Percentiles rank a stretch among this genome's conserved stretches.
Evolutionary conservation across 2,888 invertebrate genomes (phyloP).

Genomic region (Cheiracanthium punctorium): DNA sequence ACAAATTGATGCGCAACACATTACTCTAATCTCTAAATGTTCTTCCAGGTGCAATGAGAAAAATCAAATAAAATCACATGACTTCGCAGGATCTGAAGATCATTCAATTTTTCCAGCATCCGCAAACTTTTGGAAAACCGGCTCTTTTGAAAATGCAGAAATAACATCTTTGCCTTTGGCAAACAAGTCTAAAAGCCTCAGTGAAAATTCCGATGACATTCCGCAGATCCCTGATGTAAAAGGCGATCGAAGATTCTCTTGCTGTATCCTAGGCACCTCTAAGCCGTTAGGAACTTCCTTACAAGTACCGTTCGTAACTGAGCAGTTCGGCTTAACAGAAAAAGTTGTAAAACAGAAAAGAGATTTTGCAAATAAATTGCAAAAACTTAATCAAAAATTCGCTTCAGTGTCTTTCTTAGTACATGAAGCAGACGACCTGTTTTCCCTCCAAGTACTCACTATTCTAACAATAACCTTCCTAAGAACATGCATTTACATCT

Average conservation of each 20-base stretch:
- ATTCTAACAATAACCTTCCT: conserved; percentile 42
- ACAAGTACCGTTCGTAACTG: neutral
- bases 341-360: neutral
- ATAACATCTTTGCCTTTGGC: neutral
- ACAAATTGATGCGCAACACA: too few relatives aligned
- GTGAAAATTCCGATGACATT: neutral
- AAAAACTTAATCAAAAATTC: conserved; percentile 30
- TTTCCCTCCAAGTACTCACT: conserved; percentile 33
- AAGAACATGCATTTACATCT: conserved; percentile 33
- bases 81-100: neutral
- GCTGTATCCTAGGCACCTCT: neutral
- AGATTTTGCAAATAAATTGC: conserved; percentile 25
- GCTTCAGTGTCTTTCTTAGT: conserved; percentile 26
- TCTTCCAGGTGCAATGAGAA: neutral
- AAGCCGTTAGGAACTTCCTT: neutral
- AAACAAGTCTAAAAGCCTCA: neutral
- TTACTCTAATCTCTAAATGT: neutral
- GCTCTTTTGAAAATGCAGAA: neutral
- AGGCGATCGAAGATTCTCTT: neutral
- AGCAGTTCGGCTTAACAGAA: neutral
- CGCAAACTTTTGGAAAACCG: neutral
- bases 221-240: neutral
- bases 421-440: conserved; percentile 46
- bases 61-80: neutral
- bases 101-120: neutral